Evolutionary conservation across 1,140 invertebrate species (phyloP).

Genomic region (Nymphalis io): DNA sequence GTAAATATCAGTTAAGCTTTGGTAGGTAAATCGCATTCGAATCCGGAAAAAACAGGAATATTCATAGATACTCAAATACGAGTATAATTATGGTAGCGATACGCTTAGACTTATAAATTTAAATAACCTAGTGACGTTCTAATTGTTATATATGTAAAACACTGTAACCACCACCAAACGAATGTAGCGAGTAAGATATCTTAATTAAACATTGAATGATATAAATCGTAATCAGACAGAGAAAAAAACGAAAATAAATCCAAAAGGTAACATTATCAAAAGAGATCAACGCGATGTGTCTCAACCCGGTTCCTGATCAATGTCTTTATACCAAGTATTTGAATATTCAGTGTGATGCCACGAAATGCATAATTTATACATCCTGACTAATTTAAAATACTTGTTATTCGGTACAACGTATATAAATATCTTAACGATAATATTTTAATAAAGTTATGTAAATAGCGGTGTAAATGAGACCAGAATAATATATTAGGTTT

Average conservation of each 20-base stretch:
- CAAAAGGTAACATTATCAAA: conserved; percentile 20
- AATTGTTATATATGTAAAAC: conserved; percentile 9
- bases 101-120: background rate
- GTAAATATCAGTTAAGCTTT: no score
- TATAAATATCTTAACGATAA: conserved; percentile 17
- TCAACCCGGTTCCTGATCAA: conserved; percentile 23
- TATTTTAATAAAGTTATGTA: conserved; percentile 28
- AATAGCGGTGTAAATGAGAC: conserved; percentile 21
- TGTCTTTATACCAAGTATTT: conserved; percentile 34
- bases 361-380: conserved; percentile 34
- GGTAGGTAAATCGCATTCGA: no score
- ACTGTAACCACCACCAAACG: background rate
- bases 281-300: conserved; percentile 22
- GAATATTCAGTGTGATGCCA: conserved; percentile 31
- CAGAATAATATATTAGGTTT: conserved; percentile 26
- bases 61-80: no score
- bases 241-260: conserved; percentile 6
- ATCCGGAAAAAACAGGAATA: no score
- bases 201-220: conserved; percentile 14
- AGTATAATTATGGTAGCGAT: no score
- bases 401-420: conserved; percentile 6
- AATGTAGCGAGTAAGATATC: background rate
- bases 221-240: conserved; percentile 26
- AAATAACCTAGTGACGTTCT: background rate
- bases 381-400: conserved; percentile 26